phyloP scores from a whole-genome alignment of 2,113 vertebrate genomes.

The Suricata suricatta region DNA sequence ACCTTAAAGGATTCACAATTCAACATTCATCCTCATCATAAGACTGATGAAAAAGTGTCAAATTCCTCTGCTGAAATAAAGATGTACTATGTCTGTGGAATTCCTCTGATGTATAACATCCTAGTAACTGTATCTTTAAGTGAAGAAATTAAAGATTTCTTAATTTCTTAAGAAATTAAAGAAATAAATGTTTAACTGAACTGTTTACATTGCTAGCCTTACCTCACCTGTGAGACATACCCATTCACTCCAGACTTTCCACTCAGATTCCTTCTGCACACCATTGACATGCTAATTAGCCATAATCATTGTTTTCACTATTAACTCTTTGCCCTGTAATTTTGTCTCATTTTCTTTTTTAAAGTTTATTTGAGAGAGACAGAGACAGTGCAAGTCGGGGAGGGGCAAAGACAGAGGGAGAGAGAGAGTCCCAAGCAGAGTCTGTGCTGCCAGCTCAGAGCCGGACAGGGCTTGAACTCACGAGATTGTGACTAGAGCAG shows the following conservation, averaged over 20 bases:
- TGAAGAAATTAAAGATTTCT: neutral
- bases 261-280: neutral
- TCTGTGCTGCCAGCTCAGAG: no score
- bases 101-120: neutral
- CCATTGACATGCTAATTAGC: neutral
- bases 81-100: neutral
- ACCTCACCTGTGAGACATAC: neutral
- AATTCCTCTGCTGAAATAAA: neutral
- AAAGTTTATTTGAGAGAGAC: no score
- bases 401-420: no score
- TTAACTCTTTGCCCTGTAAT: neutral
- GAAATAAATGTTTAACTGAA: slow-evolving; percentile 4
- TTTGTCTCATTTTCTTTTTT: neutral
- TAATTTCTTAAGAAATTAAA: neutral
- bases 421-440: no score
- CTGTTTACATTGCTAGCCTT: neutral
- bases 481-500: no score
- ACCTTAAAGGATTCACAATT: neutral
- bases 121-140: neutral
- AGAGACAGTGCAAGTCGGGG: no score
- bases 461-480: no score
- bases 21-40: neutral
- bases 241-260: neutral
- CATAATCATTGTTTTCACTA: neutral
- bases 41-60: neutral